Conservation (phyloP, 2,113 vertebrate species). For the Lepidiolamprologus cunningtoni region DNA sequence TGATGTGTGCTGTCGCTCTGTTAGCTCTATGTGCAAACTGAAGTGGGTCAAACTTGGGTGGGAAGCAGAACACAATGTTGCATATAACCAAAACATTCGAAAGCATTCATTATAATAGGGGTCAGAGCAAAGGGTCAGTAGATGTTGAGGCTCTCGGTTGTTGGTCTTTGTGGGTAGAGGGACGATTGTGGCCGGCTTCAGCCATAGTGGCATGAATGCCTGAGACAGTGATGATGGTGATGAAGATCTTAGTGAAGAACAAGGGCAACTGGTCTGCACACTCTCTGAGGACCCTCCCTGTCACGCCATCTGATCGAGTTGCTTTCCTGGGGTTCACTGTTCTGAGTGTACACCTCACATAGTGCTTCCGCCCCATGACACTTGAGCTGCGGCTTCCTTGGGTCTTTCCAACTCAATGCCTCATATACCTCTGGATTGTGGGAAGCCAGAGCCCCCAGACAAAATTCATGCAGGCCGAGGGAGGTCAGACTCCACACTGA, state of each 20-base stretch:
- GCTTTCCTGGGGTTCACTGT: background rate
- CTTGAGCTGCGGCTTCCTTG: background rate
- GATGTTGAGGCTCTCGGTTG: background rate
- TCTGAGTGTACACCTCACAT: background rate
- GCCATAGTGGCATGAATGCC: background rate
- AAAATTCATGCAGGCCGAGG: background rate
- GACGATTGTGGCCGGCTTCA: background rate
- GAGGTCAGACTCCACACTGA: background rate
- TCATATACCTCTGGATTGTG: background rate
- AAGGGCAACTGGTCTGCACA: background rate
- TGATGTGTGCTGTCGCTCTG: background rate
- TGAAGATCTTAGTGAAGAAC: background rate
- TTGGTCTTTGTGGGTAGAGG: background rate
- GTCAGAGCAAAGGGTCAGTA: background rate
- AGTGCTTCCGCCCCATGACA: background rate
- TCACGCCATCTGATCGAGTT: background rate
- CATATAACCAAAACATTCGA: background rate
- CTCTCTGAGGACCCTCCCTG: background rate
- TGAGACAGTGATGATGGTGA: background rate
- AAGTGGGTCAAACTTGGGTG: background rate
- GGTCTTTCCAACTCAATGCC: background rate
- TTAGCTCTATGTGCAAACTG: background rate
- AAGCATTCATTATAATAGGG: background rate
- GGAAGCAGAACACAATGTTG: background rate
- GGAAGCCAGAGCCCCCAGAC: background rate